phyloP scores from a whole-genome alignment of 2,888 invertebrate species.

The Lochmaea capreae region DNA sequence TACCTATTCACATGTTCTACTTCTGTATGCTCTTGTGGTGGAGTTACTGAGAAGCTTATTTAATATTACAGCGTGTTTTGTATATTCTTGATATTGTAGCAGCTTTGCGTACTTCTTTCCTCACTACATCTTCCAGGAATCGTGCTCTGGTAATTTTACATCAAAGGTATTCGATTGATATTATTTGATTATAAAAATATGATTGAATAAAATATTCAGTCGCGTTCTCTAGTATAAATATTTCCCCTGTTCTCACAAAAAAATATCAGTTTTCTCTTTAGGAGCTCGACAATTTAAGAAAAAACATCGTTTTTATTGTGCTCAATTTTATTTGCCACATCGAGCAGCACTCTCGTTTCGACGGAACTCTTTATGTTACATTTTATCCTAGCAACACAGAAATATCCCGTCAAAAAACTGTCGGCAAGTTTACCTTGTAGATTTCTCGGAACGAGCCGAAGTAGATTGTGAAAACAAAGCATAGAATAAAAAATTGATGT shows the following conservation, averaged over 20 bases:
- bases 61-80: no score
- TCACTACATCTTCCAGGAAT: no score
- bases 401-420: constrained; percentile 18
- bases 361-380: constrained; percentile 6
- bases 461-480: neutral
- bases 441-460: constrained; percentile 15
- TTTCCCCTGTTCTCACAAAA: neutral
- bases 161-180: no score
- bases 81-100: no score
- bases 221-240: no score
- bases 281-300: neutral
- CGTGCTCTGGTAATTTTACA: no score
- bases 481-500: neutral
- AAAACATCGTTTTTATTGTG: neutral
- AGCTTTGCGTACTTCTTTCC: no score
- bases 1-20: no score
- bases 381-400: constrained; percentile 9
- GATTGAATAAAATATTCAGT: no score
- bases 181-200: no score
- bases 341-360: constrained; percentile 12
- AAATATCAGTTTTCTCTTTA: neutral
- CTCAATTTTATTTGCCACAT: constrained; percentile 13
- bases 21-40: no score
- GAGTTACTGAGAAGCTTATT: no score
- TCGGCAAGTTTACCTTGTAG: constrained; percentile 18